phyloP scores from a whole-genome alignment of 2,888 invertebrate species.

The Agrypnus murinus region DNA sequence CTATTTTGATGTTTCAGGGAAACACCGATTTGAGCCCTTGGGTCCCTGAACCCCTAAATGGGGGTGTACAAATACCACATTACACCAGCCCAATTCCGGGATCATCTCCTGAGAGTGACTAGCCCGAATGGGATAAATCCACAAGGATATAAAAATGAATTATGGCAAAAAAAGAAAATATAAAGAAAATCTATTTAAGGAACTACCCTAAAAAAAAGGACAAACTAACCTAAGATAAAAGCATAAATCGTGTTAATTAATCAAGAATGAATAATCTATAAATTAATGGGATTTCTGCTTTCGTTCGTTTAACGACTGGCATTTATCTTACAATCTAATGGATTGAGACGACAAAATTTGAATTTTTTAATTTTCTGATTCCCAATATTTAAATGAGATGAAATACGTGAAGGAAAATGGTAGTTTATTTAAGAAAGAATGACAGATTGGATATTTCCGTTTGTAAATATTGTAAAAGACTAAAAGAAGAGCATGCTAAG shows the following conservation, averaged over 20 bases:
- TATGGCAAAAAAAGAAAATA: constrained; percentile 29
- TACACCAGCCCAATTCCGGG: constrained; percentile 65
- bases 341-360: not conserved
- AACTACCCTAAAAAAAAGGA: constrained; percentile 17
- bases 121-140: constrained; percentile 69
- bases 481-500: constrained; percentile 23
- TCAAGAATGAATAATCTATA: not conserved
- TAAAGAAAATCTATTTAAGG: not conserved
- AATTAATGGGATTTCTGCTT: constrained; percentile 13
- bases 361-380: too few species aligned
- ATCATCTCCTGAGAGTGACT: constrained; percentile 66
- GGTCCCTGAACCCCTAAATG: constrained; percentile 67
- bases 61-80: constrained; percentile 64
- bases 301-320: constrained; percentile 10
- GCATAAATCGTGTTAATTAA: constrained; percentile 19
- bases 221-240: constrained; percentile 11
- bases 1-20: constrained; percentile 65
- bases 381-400: too few species aligned
- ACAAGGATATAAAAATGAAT: constrained; percentile 64
- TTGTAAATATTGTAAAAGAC: constrained; percentile 31
- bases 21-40: constrained; percentile 72
- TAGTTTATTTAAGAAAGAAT: not conserved
- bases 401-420: not conserved
- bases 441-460: not conserved
- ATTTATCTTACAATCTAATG: constrained; percentile 21